phyloP scores from a whole-genome alignment of 2,113 vertebrate genomes.

The Apodemus speciosus region DNA sequence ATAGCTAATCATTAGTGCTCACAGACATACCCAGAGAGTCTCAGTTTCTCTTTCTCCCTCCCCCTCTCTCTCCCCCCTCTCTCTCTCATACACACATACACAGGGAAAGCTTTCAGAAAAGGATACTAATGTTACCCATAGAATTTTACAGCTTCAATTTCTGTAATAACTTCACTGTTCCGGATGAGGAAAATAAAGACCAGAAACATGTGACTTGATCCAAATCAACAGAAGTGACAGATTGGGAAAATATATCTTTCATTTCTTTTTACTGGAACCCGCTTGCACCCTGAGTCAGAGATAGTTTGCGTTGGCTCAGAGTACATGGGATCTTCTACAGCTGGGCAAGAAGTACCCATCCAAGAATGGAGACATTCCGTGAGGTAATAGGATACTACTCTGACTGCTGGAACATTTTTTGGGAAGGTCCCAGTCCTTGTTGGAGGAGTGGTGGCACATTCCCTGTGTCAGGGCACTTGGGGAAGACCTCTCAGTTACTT shows the following conservation, averaged over 20 bases:
- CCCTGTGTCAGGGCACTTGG: background rate
- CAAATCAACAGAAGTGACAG: background rate
- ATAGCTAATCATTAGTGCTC: too few relatives aligned
- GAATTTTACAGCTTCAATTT: background rate
- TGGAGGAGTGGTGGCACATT: background rate
- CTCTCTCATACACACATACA: too few relatives aligned
- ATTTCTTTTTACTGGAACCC: background rate
- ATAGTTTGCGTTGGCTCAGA: background rate
- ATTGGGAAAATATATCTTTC: background rate
- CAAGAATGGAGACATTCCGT: background rate
- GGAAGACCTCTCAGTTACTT: too few relatives aligned
- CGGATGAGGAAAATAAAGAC: too few relatives aligned
- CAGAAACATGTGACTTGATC: background rate
- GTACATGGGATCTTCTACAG: background rate
- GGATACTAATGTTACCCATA: too few relatives aligned
- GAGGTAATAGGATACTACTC: background rate
- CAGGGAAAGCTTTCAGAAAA: rapidly evolving
- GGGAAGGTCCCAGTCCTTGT: too few relatives aligned
- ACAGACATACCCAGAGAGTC: too few relatives aligned
- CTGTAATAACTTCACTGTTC: background rate
- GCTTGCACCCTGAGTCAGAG: background rate
- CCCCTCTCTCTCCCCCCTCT: too few relatives aligned
- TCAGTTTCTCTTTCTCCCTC: too few relatives aligned
- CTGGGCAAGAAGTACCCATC: too few relatives aligned
- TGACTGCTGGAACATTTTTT: background rate